Evolutionary conservation across 2,797 vertebrate species (phyloP).

Genomic region (Tragopan temminckii): DNA sequence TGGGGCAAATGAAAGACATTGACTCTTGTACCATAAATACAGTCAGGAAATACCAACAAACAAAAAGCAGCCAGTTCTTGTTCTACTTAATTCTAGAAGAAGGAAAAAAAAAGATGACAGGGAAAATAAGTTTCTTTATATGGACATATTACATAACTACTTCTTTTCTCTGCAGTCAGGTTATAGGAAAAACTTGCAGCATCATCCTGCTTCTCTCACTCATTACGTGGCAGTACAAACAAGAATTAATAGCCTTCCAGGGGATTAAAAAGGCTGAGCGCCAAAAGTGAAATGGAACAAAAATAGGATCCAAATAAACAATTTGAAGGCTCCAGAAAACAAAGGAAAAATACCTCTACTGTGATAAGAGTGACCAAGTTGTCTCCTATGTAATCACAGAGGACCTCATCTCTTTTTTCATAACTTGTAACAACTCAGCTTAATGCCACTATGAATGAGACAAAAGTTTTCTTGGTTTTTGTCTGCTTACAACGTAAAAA

Average conservation of each 20-base stretch:
- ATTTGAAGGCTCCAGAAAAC: not conserved
- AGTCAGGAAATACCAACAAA: not conserved
- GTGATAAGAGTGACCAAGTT: not conserved
- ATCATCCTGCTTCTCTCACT: constrained; percentile 37
- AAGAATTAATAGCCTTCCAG: not conserved
- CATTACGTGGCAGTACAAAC: not conserved
- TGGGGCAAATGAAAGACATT: not conserved
- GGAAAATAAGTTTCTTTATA: not conserved
- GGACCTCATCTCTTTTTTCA: not conserved
- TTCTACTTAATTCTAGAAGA: not conserved
- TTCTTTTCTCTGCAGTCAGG: not conserved
- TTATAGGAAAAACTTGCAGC: constrained; percentile 5
- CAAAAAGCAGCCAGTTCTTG: not conserved
- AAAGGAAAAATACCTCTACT: not conserved
- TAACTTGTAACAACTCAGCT: not conserved
- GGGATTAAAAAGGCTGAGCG: not conserved
- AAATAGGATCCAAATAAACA: not conserved
- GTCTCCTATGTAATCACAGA: not conserved
- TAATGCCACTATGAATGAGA: not conserved
- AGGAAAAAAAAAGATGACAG: not conserved
- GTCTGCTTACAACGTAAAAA: not conserved
- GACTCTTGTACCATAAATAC: not conserved
- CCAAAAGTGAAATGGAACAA: not conserved
- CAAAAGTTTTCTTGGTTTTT: not conserved
- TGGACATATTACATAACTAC: not conserved